Base-by-base conservation (phyloP, 2,888 invertebrate species). In the Cephus pygmeus region DNA sequence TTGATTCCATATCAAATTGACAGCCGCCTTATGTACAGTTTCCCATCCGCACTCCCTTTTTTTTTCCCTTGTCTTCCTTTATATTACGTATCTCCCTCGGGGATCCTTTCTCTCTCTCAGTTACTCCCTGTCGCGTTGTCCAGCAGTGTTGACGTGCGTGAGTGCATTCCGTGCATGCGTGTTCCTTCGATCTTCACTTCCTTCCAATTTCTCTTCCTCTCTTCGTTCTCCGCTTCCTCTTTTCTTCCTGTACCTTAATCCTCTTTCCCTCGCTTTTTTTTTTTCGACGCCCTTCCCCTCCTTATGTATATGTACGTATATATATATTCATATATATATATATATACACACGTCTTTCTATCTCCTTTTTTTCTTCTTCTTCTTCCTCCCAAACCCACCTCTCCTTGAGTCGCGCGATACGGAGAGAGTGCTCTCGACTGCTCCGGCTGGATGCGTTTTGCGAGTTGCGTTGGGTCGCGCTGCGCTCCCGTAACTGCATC, bases 401-500 rank as follows among this genome's bases (percentile, higher is more conserved):
- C n/a, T 73, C 75, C 75, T 75, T 75, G 74, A 30, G 74, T 35
- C 74, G 74, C 36, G 74, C 34, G 34, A 71, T 35, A 36, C 74
- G 34, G 74, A 74, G 74, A 74, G 74, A 74, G 74, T 74, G 74
- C 35, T 33, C 74, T 74, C 85, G 85, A 84, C 84, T 85, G 87
- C 85, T 87, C 83, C 86, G 84, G 85, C 85, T 85, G 85, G 74
- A 74, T 74, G 34, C 56, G 36, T 74, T 56, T 79, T 78, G 77
- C 80, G 82, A 84, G 90, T 89, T 90, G 91, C 90, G 90, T 90
- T 89, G 89, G 89, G 90, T 90, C 90, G 90, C 91, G 90, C 90
- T 91, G 91, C 91, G 91, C 91, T 91, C 91, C 91, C 91, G 90
- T 91, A 91, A 91, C 91, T 91, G 91, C 91, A 91, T 90, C 89